Evolutionary conservation across 2,113 vertebrate species (phyloP), one percentile per base, ranked within the genome.

Genomic region (Centropus bengalensis): DNA sequence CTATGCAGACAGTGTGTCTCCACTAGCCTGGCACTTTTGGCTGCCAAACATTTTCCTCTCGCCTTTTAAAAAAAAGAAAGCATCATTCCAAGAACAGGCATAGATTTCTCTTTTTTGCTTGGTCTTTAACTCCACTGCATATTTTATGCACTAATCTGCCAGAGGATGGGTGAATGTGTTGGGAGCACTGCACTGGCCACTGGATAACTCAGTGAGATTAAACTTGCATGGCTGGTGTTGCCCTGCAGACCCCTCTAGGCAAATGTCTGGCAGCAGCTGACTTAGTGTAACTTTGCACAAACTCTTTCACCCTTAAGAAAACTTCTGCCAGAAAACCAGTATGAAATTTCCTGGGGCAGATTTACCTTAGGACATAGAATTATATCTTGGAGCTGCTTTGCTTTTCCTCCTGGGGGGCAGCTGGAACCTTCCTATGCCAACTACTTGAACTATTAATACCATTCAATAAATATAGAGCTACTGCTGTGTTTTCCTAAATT

Each of bases 1-100:
- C 96, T 95, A 56, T 92, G 92, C 91, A 98, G 96, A 97, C 91
- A 67, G 49, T 32, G 36, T 91, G 88, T 96, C 92, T 97, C 90
- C 52, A 44, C 82, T 58, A 86, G 26, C 21, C 40, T 19, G 87
- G 70, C 47, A 30, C 45, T 81, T 96, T 33, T 27, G 52, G n/a
- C 82, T 91, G 67, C 59, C 82, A 81, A 82, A 69, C 54, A 70
- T 79, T 24, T 9, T 33, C 40, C n/a, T 38, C 33, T 15, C 9
- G 10, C 8, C 5, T 68, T 76, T 60, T 52, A 21, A 54, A 54
- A 52, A 52, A 24, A 51, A 51, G 12, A 51, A 87, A 80, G 9
- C 18, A 62, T 79, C 49, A 21, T 64, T 96, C 89, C 55, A 70
- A 64, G 36, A 70, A 82, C 9, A 27, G 23, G 8, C 18, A 26